phyloP scores from a whole-genome alignment of 1,140 invertebrate genomes.

The Drosophila lini region DNA sequence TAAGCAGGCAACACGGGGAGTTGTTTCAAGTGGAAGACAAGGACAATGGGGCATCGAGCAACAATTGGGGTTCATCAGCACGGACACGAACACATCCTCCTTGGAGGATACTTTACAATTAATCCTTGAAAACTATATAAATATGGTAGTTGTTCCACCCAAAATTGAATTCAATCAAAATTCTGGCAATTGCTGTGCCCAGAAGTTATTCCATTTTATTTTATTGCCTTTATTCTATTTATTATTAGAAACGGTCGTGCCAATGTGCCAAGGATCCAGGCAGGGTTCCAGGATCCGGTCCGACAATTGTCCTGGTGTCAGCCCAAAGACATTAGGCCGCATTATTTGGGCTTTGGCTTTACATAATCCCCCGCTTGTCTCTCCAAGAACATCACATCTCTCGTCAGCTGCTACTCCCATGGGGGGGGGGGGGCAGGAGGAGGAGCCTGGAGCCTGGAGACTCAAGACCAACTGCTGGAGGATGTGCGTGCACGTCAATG shows the following conservation, averaged over 20 bases:
- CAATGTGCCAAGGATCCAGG: background rate
- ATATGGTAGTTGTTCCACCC: background rate
- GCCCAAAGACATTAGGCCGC: conserved; percentile 54
- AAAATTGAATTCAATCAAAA: conserved; percentile 23
- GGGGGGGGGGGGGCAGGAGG: background rate
- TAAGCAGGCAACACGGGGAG: conserved; percentile 23
- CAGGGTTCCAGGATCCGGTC: background rate
- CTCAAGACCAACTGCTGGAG: background rate
- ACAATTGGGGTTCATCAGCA: conserved; percentile 44
- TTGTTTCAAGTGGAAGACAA: background rate
- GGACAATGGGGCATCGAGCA: background rate
- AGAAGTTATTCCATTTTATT: conserved; percentile 33
- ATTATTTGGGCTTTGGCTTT: conserved; percentile 68
- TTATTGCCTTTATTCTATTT: conserved; percentile 45
- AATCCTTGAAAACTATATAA: background rate
- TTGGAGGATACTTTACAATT: background rate
- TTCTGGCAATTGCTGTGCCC: background rate
- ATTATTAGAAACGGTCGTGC: conserved; percentile 8
- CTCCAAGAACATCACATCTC: background rate
- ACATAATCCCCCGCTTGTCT: conserved; percentile 56
- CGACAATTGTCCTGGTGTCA: conserved; percentile 45
- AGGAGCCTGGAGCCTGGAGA: background rate
- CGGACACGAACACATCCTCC: background rate
- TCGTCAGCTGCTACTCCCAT: conserved; percentile 19
- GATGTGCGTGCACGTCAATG: conserved; percentile 38